Evolutionary conservation across 2,797 vertebrate genomes (phyloP), one percentile per base, ranked within the genome.

Genomic region (Sebastes hopkinsi): DNA sequence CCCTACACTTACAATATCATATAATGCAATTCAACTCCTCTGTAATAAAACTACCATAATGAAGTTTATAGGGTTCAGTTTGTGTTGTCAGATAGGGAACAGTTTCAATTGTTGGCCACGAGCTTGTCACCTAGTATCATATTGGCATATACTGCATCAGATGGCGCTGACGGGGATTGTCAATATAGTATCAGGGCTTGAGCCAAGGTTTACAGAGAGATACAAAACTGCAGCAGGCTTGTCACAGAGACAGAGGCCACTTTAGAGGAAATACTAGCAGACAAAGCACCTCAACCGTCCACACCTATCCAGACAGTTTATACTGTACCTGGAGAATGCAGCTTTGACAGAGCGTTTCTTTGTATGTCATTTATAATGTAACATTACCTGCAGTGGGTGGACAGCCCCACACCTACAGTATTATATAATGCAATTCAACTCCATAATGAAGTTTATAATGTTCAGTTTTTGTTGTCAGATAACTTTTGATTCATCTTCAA

Each of bases 161-260:
- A 72, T 66, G 54, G 27, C 1, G 14, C 67, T 12, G 1, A 42
- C 12, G 30, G 62, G 68, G 61, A 55, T 18, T 67, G 73, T 81
- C 68, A 67, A 60, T 77, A 81, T 60, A 46, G 58, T 9, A 36
- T 52, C 32, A 67, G 54, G 68, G 25, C 61, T 32, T 23, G 67
- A 60, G 67, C 54, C 54, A 23, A 70, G 52, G 50, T 76, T 81
- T 71, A 64, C 59, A 42, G 46, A 1, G n/a, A 65, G 59, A 56
- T 8, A 61, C 32, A 70, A 54, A 59, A 50, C 50, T 7, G 14
- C 60, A 59, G 16, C 30, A 50, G 46, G 46, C 46, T 50, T 50
- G 46, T 50, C 46, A 50, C 46, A 50, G 46, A 50, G 46, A 42
- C 22, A 25, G 32, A 66, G 11, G 29, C 46, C 27, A 12, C 59